Percentiles rank a stretch among this genome's conserved stretches.
These are phyloP conservation scores for Eurystomus gularis DNA, from an alignment of 2,113 vertebrate genomes.

Conservation along the genomic window DNA sequence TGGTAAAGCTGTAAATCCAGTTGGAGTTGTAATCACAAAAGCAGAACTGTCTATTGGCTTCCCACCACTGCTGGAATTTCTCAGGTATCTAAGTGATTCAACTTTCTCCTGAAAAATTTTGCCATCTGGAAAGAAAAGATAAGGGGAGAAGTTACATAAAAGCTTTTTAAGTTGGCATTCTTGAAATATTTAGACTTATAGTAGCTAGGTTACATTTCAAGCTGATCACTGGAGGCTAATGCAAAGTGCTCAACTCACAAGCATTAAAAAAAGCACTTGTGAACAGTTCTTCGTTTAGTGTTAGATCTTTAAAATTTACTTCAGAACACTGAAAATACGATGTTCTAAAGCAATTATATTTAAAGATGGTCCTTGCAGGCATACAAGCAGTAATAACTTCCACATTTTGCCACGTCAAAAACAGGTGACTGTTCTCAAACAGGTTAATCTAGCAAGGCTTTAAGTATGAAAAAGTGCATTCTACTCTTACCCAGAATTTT, in stretches of 20 bases:
- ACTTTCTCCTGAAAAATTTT: conserved; percentile 96
- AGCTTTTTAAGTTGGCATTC: background rate
- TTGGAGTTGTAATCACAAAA: conserved; percentile 80
- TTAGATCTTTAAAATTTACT: background rate
- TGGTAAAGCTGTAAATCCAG: conserved; percentile 76
- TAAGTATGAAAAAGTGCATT: background rate
- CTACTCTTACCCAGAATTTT: background rate
- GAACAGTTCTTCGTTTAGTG: background rate
- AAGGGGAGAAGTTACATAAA: background rate
- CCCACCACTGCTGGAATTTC: conserved; percentile 85
- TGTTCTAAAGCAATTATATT: background rate
- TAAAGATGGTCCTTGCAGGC: background rate
- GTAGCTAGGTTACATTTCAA: background rate
- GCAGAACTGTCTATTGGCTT: conserved; percentile 81
- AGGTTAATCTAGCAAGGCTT: background rate
- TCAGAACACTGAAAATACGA: background rate
- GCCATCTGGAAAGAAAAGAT: conserved; percentile 81
- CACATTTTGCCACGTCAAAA: background rate
- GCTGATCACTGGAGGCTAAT: background rate
- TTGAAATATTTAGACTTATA: background rate
- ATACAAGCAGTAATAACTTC: background rate
- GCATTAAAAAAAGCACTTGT: background rate
- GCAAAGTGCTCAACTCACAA: background rate
- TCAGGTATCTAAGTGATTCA: conserved; percentile 88
- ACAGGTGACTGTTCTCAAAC: background rate